Evolutionary conservation across 2,113 vertebrate genomes (phyloP), one percentile per base, ranked within the genome.

Genomic region (Spea bombifrons): DNA sequence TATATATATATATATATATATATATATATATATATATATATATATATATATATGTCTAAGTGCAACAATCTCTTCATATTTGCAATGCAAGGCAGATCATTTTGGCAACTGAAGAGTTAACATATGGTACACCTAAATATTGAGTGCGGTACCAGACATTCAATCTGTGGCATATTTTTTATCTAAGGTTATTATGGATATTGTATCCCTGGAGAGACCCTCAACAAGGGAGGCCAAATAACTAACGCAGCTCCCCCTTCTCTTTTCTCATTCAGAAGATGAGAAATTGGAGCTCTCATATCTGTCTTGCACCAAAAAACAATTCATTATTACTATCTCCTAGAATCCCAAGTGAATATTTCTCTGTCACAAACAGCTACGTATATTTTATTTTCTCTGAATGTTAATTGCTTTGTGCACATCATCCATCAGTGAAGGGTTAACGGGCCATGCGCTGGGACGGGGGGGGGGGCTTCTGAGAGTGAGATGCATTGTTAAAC

Each of bases 401-500:
- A 4, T 49, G 45, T 47, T 69, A 48, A 69, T 69, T 48, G 55
- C 55, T 59, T 13, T 7, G 13, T 17, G 4, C 44, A 7, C 7
- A 17, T 13, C 4, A 3, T 15, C 13, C 63, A 66, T 70, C 77
- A 66, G 17, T 8, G 48, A 55, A 43, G 69, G 63, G 77, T 79
- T 79, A 79, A 79, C 16, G 8, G 76, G 47, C 13, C 70, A 57
- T 9, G 43, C 13, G 5, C 17, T 53, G 47, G 43, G 16, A 65
- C 43, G 69, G 15, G 7, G 69, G 49, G 30, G 30, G 30, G 30
- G 30, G 30, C 30, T 49, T 10, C 47, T 17, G 55, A 43, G 72
- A 64, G 44, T 57, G 63, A 66, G 76, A 72, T 46, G 50, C 61
- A 53, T 66, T 79, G 63, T 59, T 66, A 57, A 63, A 57, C 64